These are phyloP conservation scores for Tupiocoris notatus DNA, from an alignment of 2,888 invertebrate genomes.

Conservation along the genomic window DNA sequence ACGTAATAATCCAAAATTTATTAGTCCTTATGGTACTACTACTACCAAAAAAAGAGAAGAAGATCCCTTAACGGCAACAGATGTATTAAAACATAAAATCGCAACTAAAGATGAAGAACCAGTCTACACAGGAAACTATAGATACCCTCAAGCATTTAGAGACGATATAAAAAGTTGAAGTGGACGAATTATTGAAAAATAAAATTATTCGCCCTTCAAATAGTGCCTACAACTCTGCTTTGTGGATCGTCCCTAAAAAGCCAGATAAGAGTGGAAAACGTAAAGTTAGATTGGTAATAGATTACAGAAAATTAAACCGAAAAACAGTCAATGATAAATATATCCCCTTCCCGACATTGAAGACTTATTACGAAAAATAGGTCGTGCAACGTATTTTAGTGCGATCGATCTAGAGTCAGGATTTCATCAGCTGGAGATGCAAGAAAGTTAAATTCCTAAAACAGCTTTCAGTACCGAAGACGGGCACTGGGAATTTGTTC, in stretches of 20 bases:
- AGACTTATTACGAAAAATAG: conserved; percentile 36
- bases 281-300: too few species aligned
- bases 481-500: conserved; percentile 36
- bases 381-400: too few species aligned
- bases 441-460: too few species aligned
- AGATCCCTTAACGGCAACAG: conserved; percentile 8
- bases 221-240: conserved; percentile 28
- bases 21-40: too few species aligned
- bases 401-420: too few species aligned
- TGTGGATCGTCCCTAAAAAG: conserved; percentile 42
- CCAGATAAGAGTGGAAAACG: conserved; percentile 19
- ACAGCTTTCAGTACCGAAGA: conserved; percentile 34
- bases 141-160: conserved; percentile 34
- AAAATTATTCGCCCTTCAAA: conserved; percentile 33
- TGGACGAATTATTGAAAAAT: conserved; percentile 36
- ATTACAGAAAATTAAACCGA: too few species aligned
- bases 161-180: conserved; percentile 29
- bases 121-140: conserved; percentile 34
- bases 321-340: too few species aligned
- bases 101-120: conserved; percentile 36
- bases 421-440: too few species aligned
- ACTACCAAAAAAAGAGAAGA: conserved; percentile 32
- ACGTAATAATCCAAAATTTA: too few species aligned
- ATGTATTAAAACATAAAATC: conserved; percentile 38
- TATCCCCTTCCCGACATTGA: conserved; percentile 38